Conservation (phyloP, 2,888 invertebrate species). For the Autographa gamma region DNA sequence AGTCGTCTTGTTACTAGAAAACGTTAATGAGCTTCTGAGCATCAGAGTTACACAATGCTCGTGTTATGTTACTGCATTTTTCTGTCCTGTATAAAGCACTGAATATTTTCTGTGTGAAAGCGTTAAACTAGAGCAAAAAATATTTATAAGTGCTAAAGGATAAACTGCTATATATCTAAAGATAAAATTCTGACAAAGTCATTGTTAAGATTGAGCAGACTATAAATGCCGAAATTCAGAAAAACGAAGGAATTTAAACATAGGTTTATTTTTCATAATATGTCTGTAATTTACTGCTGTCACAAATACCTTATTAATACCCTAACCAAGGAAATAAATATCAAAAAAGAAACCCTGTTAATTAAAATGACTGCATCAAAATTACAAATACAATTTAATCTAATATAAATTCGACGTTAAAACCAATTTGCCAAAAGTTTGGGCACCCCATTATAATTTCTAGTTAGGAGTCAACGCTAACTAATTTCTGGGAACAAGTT, state of each 20-base stretch:
- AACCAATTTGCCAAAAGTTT: constrained; percentile 34
- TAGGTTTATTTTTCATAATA: too few species aligned
- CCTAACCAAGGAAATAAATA: not conserved
- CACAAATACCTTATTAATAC: too few species aligned
- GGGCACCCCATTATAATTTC: not conserved
- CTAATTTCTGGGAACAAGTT: constrained; percentile 9
- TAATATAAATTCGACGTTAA: not conserved
- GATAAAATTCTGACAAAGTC: too few species aligned
- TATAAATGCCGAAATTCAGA: too few species aligned
- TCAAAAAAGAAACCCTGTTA: not conserved
- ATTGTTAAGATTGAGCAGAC: too few species aligned
- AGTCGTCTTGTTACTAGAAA: not conserved
- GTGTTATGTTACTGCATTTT: not conserved
- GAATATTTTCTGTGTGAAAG: too few species aligned
- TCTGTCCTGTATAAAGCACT: not conserved
- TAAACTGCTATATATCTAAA: too few species aligned
- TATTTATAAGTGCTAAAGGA: too few species aligned
- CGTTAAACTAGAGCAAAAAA: too few species aligned
- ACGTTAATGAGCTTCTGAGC: not conserved
- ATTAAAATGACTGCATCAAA: not conserved
- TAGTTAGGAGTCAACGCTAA: constrained; percentile 16
- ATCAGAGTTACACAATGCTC: not conserved
- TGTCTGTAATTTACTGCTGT: too few species aligned
- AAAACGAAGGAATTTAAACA: too few species aligned
- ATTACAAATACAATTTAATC: constrained; percentile 11